Conservation (phyloP, 2,888 invertebrate species). For the Muscina levida region DNA sequence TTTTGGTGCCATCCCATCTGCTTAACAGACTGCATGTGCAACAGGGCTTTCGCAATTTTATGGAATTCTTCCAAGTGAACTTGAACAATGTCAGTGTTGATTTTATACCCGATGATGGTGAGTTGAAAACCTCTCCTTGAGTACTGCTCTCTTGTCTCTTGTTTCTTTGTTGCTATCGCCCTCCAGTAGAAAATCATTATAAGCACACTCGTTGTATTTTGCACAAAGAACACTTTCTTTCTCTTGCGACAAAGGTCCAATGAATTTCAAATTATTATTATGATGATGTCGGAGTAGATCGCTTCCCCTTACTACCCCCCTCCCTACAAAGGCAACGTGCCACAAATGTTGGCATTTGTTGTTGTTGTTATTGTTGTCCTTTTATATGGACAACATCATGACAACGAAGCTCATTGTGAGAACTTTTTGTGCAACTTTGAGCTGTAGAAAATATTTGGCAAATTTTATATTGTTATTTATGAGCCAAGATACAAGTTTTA, state of each 20-base stretch:
- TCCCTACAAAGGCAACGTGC: background rate
- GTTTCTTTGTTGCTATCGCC: too few relatives aligned
- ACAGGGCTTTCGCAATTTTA: conserved; percentile 77
- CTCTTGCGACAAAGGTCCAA: background rate
- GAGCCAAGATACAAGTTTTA: too few relatives aligned
- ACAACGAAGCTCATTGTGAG: too few relatives aligned
- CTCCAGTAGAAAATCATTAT: too few relatives aligned
- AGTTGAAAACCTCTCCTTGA: conserved; percentile 70
- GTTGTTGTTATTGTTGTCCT: background rate
- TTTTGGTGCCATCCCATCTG: conserved; percentile 75
- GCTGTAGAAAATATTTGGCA: too few relatives aligned
- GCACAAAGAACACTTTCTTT: background rate
- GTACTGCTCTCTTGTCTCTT: conserved; percentile 33
- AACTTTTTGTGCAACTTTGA: too few relatives aligned
- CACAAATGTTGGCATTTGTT: conserved; percentile 1
- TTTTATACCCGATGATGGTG: conserved; percentile 77
- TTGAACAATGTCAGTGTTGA: conserved; percentile 76
- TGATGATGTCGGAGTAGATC: background rate
- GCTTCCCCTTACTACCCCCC: background rate
- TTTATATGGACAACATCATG: too few relatives aligned
- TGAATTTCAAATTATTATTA: conserved; percentile 11
- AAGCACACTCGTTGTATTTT: too few relatives aligned
- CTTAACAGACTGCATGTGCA: conserved; percentile 76
- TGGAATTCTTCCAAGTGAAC: conserved; percentile 77
- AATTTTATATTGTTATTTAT: too few relatives aligned